Percentiles rank a stretch among this genome's conserved stretches.
phyloP scores from a whole-genome alignment of 2,888 invertebrate genomes.

The Mythimna albipuncta region DNA sequence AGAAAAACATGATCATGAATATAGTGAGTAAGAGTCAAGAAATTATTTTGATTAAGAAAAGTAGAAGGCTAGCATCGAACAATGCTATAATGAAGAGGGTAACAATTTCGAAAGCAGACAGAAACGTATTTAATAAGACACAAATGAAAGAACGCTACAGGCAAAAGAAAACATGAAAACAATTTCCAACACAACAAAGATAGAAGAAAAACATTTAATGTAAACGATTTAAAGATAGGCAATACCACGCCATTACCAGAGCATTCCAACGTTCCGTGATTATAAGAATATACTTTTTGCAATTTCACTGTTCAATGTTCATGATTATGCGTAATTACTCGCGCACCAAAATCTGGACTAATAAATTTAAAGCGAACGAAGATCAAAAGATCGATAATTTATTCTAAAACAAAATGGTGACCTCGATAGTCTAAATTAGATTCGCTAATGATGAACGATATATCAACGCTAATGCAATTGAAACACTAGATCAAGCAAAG shows the following conservation, averaged over 20 bases:
- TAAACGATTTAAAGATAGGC: conserved; percentile 51
- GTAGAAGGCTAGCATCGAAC: not conserved
- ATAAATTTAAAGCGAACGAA: conserved; percentile 20
- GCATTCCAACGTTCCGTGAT: conserved; percentile 68
- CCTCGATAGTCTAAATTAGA: conserved; percentile 17
- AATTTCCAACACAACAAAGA: conserved; percentile 20
- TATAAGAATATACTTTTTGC: conserved; percentile 56
- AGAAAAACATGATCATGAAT: conserved; percentile 34
- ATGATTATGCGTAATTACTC: conserved; percentile 43
- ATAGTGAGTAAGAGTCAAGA: not conserved
- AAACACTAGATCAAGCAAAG: not conserved
- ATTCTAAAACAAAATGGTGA: conserved; percentile 32
- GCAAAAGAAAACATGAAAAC: conserved; percentile 15
- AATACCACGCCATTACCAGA: conserved; percentile 69
- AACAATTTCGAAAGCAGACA: not conserved
- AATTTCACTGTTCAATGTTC: conserved; percentile 45
- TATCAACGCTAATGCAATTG: conserved; percentile 15
- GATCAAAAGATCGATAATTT: conserved; percentile 25
- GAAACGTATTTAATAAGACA: not conserved
- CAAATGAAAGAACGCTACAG: conserved; percentile 6
- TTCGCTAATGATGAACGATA: conserved; percentile 5
- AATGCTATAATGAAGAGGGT: too few relatives aligned
- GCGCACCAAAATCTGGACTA: conserved; percentile 28
- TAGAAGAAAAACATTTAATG: conserved; percentile 38
- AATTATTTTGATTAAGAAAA: not conserved